phyloP scores from a whole-genome alignment of 2,797 vertebrate genomes.

The Tauraco hartlaubi region DNA sequence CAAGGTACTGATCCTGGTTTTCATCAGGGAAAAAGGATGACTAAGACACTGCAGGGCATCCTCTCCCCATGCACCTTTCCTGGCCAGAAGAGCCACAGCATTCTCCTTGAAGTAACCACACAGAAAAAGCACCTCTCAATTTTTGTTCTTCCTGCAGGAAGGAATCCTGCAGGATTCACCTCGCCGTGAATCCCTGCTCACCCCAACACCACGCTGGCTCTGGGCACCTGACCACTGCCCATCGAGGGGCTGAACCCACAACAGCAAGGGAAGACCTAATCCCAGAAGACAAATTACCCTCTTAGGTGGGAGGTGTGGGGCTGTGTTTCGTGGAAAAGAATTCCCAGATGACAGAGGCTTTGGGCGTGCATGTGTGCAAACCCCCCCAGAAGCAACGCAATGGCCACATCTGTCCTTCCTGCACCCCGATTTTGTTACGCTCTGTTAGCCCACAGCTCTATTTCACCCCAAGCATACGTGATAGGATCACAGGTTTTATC shows the following conservation, averaged over 20 bases:
- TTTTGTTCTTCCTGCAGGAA: neutral
- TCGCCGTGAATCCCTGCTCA: accelerated
- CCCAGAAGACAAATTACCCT: neutral
- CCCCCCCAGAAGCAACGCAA: neutral
- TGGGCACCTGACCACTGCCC: neutral
- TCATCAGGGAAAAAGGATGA: neutral
- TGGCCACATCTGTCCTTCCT: neutral
- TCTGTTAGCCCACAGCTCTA: neutral
- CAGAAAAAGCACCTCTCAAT: accelerated
- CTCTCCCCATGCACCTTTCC: neutral
- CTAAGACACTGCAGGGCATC: neutral
- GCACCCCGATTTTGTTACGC: accelerated
- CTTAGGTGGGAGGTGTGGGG: neutral
- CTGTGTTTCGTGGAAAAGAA: accelerated
- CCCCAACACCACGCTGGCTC: accelerated
- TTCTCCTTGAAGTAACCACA: neutral
- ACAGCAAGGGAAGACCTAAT: neutral
- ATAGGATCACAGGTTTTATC: neutral
- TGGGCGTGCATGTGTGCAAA: neutral
- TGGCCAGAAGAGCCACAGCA: neutral
- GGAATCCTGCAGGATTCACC: neutral
- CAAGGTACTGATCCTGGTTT: neutral
- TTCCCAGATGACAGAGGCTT: neutral
- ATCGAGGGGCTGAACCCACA: neutral
- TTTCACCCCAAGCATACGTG: neutral